A percentile compares a stretch with the other conserved stretches of the same genome.
These are phyloP conservation scores for Caretta caretta DNA, from an alignment of 2,113 vertebrate species.

Conservation along the genomic window DNA sequence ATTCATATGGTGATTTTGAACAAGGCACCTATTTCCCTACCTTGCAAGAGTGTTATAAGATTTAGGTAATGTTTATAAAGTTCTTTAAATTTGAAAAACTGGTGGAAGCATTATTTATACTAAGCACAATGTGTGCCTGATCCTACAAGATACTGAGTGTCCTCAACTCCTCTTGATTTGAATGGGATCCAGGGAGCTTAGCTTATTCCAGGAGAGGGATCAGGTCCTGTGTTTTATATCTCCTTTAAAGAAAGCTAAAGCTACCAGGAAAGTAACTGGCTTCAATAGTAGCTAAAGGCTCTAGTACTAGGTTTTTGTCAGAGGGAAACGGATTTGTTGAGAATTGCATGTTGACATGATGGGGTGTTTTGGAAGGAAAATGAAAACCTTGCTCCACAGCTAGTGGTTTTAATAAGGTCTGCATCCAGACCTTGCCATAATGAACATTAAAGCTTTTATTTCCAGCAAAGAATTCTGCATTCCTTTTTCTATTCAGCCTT, in stretches of 20 bases:
- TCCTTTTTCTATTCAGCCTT: conserved; percentile 12
- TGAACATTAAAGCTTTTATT: conserved; percentile 10
- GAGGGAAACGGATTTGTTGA: conserved; percentile 21
- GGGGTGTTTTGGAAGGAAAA: conserved; percentile 54
- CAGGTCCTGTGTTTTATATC: background rate
- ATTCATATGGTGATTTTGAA: background rate
- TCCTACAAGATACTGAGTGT: background rate
- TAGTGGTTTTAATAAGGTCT: background rate
- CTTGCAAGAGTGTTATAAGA: background rate
- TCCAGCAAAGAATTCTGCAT: conserved; percentile 39
- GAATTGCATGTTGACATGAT: background rate
- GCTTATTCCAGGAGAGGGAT: background rate
- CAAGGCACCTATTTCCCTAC: background rate
- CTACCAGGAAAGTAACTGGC: background rate
- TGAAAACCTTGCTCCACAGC: conserved; percentile 42
- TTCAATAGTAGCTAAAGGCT: background rate
- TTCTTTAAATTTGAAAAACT: background rate
- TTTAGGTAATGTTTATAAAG: background rate
- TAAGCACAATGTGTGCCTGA: background rate
- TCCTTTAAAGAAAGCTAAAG: background rate
- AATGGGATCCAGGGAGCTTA: background rate
- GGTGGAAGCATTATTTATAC: background rate
- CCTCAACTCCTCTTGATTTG: background rate
- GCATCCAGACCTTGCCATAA: conserved; percentile 35
- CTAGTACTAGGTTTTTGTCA: background rate